Evolutionary conservation across 2,888 invertebrate genomes (phyloP), one percentile per base, ranked within the genome.

Genomic region (Patella ulyssiponensis): DNA sequence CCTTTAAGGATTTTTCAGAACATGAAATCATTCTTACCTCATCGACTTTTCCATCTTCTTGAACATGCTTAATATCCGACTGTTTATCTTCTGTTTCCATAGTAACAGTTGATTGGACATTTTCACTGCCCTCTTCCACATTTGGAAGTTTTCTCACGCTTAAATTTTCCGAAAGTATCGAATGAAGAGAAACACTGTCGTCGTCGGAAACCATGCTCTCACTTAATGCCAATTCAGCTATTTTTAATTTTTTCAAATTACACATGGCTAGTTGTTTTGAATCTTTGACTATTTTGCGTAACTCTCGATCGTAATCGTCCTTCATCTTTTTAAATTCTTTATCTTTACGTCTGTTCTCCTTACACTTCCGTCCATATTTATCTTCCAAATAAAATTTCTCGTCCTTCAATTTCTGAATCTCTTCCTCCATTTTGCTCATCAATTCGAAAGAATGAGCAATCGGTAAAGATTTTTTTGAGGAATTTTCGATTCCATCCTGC

Each of bases 241-340:
- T 83, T 79, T 84, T 86, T 33, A 88, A 75, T 77, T 87, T 87
- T 81, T 88, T 85, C 79, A 88, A 80, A 82, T 87, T 87, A n/a
- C 84, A 86, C 69, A 86, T 80, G 11, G 86, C 87, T 33, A 87
- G 79, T 78, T 87, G 86, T 79, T 86, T 87, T n/a, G 87, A 86
- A 78, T 89, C 88, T 72, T 84, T 82, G 54, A 88, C 80, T 78
- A 89, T 85, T 33, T 84, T 82, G 20, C 86, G 79, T 23, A 88
- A 77, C 78, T 89, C 88, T 2, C 79, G 78, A 77, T 85, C 86
- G 80, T 88, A 88, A 53, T 86, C 86, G 20, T 86, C 83, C 71
- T 88, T 86, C 7, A 88, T 80, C 75, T 84, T 82, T 9, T 81
- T 76, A 74, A 88, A 84, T 51, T 88, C 86, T 71, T 83, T 81